phyloP scores from a whole-genome alignment of 2,797 vertebrate genomes.

The Prionace glauca region DNA sequence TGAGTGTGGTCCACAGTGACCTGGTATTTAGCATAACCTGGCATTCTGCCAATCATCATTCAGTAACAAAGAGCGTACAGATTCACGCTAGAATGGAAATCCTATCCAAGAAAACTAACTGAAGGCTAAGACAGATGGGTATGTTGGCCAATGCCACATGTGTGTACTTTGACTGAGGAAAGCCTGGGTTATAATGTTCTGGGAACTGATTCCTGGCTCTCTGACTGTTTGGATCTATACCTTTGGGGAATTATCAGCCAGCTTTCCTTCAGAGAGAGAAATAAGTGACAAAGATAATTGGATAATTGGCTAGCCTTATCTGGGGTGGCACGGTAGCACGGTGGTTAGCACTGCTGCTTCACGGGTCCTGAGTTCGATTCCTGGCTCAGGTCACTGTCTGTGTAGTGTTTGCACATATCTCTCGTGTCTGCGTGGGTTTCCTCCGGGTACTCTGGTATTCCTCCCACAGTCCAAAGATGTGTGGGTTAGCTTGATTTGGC shows the following conservation, averaged over 20 bases:
- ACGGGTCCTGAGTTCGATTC: too few species aligned
- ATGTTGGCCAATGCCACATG: not conserved
- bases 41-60: not conserved
- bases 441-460: too few species aligned
- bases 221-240: not conserved
- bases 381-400: too few species aligned
- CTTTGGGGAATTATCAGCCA: not conserved
- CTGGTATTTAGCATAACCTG: not conserved
- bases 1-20: not conserved
- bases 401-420: too few species aligned
- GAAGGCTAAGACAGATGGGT: not conserved
- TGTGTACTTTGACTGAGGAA: not conserved
- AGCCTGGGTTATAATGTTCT: not conserved
- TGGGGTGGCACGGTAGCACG: too few species aligned
- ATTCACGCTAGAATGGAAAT: not conserved
- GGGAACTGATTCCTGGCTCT: not conserved
- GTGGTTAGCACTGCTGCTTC: too few species aligned
- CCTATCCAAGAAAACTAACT: not conserved
- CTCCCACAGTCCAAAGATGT: too few species aligned
- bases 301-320: not conserved
- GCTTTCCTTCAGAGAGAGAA: not conserved
- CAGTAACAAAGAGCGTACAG: not conserved
- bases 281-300: not conserved
- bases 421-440: too few species aligned
- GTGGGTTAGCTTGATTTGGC: too few species aligned